Conservation (phyloP, 2,113 vertebrate genomes). For the Nothocercus julius region DNA sequence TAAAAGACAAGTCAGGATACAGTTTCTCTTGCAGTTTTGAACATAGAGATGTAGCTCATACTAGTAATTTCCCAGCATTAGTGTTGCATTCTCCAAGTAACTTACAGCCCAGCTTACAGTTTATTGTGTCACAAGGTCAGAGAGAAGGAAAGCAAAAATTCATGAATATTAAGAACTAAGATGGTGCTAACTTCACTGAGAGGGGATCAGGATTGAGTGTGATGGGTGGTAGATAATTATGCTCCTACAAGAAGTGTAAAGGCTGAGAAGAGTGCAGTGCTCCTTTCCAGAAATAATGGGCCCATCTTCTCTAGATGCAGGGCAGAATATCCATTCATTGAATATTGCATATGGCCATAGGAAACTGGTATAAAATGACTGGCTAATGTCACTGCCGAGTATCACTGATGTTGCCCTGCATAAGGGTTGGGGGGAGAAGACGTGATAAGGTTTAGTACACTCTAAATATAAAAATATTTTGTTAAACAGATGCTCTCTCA, state of each 20-base stretch:
- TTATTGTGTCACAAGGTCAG: not conserved
- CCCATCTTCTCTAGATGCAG: not conserved
- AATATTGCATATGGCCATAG: not conserved
- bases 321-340: not conserved
- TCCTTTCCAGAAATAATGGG: not conserved
- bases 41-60: not conserved
- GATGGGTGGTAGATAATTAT: not conserved
- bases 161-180: not conserved
- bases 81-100: not conserved
- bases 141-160: not conserved
- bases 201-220: not conserved
- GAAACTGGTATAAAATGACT: not conserved
- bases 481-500: not conserved
- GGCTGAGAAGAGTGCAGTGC: not conserved
- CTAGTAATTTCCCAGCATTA: not conserved
- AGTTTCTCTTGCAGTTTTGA: not conserved
- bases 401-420: accelerated
- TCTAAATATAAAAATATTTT: not conserved
- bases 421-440: not conserved
- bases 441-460: not conserved
- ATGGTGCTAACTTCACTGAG: not conserved
- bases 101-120: not conserved
- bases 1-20: not conserved
- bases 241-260: not conserved
- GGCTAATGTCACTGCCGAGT: not conserved